These are phyloP conservation scores for Enteromius fasciolatus DNA, from an alignment of 2,797 vertebrate genomes.

Conservation along the genomic window DNA sequence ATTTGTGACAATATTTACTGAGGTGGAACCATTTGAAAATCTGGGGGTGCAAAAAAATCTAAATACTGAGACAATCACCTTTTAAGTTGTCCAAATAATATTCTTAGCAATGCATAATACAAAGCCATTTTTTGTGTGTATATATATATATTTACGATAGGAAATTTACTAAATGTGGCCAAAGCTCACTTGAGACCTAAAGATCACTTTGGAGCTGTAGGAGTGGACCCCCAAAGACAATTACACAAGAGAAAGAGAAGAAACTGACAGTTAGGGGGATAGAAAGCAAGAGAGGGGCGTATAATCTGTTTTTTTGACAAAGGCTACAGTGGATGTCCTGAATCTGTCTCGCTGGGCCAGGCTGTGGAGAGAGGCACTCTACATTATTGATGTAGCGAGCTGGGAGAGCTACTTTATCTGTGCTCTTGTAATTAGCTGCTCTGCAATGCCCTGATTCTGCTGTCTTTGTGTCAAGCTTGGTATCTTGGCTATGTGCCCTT, in stretches of 20 bases:
- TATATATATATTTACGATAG: too few relatives aligned
- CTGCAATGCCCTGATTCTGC: constrained; percentile 43
- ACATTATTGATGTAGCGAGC: constrained; percentile 61
- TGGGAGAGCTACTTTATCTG: constrained; percentile 54
- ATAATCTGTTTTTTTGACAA: constrained; percentile 5
- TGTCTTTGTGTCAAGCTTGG: constrained; percentile 45
- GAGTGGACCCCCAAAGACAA: background rate
- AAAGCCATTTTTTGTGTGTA: too few relatives aligned
- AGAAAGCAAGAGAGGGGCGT: background rate
- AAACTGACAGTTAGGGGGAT: background rate
- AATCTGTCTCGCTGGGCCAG: constrained; percentile 54
- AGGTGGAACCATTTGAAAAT: too few relatives aligned
- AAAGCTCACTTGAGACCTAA: background rate
- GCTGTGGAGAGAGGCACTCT: constrained; percentile 54
- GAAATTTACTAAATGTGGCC: background rate
- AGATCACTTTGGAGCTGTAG: background rate
- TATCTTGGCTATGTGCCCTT: constrained; percentile 40
- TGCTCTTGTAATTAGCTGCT: constrained; percentile 56
- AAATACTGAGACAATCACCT: too few relatives aligned
- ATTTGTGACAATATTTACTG: too few relatives aligned
- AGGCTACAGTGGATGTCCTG: constrained; percentile 45
- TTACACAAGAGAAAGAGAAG: background rate
- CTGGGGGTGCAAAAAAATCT: too few relatives aligned
- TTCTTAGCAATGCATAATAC: too few relatives aligned
- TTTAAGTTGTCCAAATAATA: too few relatives aligned